Evolutionary conservation across 1,140 invertebrate genomes (phyloP), one percentile per base, ranked within the genome.

Genomic region (Papilio aristodemus): DNA sequence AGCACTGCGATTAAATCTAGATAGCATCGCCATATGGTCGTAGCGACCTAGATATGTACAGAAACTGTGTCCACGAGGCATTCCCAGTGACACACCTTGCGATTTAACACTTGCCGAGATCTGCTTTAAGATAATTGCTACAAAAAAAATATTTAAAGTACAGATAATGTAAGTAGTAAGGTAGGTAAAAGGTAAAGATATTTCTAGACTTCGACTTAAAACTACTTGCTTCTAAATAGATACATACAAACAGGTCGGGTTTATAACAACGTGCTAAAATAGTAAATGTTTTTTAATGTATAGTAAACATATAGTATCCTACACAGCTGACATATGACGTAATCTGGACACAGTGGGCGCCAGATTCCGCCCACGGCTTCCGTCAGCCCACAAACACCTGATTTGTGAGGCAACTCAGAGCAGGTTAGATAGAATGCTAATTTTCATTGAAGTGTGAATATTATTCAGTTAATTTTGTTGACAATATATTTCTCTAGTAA

Each of bases 11-110:
- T 59, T 25, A 39, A 19, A 63, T 39, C 13, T 43, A 64, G 62
- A 64, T 64, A 27, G 25, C 62, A 64, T 25, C 38, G 19, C 17
- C 62, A 64, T 64, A 43, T 64, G 62, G 62, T n/a, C n/a, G n/a
- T n/a, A n/a, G n/a, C 38, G 62, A 41, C 39, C 62, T 64, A 64
- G 38, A 64, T 64, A 43, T 64, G 38, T 7, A 36, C n/a, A 39
- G 59, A 62, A 38, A 39, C 32, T 32, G 22, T 59, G 27, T 11
- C 57, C 7, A 13, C 36, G 11, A 62, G 36, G 25, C 37, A 37
- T 39, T 41, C 32, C 32, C 32, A 36, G 13, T 17, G 37, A 11
- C 14, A 63, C 7, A 41, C 9, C 7, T 19, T 6, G 11, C 19
- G 13, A 63, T 22, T 19, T 22, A 9, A 22, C 14, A 10, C 14